Base-by-base conservation (phyloP, 1,140 invertebrate species). In the Anoplolepis gracilipes region DNA sequence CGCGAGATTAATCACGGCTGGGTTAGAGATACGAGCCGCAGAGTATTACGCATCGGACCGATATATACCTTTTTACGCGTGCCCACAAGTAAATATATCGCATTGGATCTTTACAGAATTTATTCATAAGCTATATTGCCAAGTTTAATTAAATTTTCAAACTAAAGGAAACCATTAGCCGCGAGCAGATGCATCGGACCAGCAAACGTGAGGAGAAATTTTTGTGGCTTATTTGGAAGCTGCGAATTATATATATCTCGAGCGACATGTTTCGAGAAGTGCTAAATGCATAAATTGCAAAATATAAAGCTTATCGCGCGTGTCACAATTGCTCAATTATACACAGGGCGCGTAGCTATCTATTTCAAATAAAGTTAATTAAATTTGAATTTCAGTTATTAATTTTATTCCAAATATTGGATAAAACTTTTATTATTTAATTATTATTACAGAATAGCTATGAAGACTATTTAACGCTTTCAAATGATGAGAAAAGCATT, bases 91-190 rank as follows among this genome's bases (percentile, higher is more conserved):
- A 82, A 82, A 82, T 81, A 19, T 16, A 81, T 73, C 36, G 67
- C n/a, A 25, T 61, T 82, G 61, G 67, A 82, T 82, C 67, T 73
- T 36, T 22, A 28, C 39, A 46, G 13, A 72, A 82, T 82, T 82
- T 82, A 82, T 82, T 82, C 78, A 73, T 73, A 73, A 82, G 36
- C 67, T 73, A 59, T 49, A 49, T 25, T 28, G 13, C 36, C 62
- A 67, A 39, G 67, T 73, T 82, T 82, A 82, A 82, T 82, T 82
- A 82, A 82, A 82, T 82, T 82, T 82, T 73, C 67, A 33, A 25
- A 22, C 72, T 64, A 64, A 84, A 84, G 73, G 25, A 76, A 78
- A 84, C 59, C 22, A 77, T 84, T 79, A 79, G 73, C 59, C 33
- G 16, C 46, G 73, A 36, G 53, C 25, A 78, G 49, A 84, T 64